phyloP scores from a whole-genome alignment of 2,888 invertebrate species.

The Listrodromus nycthemerus region DNA sequence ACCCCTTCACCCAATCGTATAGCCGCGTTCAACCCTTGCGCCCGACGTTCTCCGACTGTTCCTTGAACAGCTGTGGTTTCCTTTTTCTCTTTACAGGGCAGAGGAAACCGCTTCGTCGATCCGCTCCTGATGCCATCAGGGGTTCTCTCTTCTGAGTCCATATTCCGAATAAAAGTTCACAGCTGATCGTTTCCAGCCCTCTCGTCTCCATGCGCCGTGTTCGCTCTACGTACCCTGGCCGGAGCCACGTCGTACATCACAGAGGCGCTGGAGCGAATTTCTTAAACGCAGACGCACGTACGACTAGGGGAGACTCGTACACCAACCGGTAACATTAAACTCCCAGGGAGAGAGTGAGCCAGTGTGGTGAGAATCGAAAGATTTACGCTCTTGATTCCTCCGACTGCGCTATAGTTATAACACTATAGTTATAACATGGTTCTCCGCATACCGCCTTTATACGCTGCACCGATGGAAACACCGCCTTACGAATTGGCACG shows the following conservation, averaged over 20 bases:
- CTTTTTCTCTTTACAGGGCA: conserved; percentile 15
- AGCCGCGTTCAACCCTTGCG: neutral
- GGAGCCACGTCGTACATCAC: conserved; percentile 52
- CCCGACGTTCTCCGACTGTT: neutral
- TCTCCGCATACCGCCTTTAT: neutral
- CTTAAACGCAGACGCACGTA: conserved; percentile 59
- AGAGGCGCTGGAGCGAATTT: conserved; percentile 41
- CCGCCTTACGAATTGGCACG: conserved; percentile 37
- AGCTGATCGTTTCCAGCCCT: conserved; percentile 4
- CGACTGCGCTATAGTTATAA: conserved; percentile 32
- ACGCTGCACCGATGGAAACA: neutral
- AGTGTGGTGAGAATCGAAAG: conserved; percentile 45
- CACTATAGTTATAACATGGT: neutral
- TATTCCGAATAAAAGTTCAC: neutral
- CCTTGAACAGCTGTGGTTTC: neutral
- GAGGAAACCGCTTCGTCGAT: neutral
- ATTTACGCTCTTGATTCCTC: conserved; percentile 52
- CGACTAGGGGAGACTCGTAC: conserved; percentile 17
- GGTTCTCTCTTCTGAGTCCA: neutral
- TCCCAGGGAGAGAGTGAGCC: neutral
- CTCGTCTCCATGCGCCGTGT: conserved; percentile 26
- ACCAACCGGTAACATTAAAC: neutral
- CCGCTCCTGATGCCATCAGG: neutral
- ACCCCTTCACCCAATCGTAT: no score
- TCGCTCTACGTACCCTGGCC: conserved; percentile 9